Percentiles rank a stretch among this genome's conserved stretches.
These are phyloP conservation scores for Dolichotis patagonum DNA, from an alignment of 2,113 vertebrate genomes.

Conservation along the genomic window DNA sequence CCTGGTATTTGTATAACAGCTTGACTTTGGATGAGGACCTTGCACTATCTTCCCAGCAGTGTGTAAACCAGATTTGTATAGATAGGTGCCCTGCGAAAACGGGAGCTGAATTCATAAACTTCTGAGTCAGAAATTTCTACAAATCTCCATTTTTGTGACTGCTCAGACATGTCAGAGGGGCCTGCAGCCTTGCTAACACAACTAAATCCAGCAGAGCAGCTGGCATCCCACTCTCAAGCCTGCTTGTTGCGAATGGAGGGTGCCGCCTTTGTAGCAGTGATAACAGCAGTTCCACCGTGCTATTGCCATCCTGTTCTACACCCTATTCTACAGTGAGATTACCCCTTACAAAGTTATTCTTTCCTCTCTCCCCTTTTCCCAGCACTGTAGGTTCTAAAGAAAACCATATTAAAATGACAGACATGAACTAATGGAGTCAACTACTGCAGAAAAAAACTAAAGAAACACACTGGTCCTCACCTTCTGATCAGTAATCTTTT, in stretches of 20 bases:
- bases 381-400: not conserved
- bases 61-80: not conserved
- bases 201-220: not conserved
- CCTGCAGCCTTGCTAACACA: not conserved
- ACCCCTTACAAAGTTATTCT: not conserved
- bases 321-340: too few relatives aligned
- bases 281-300: accelerated
- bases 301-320: too few relatives aligned
- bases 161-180: too few relatives aligned
- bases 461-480: not conserved
- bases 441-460: not conserved
- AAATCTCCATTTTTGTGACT: not conserved
- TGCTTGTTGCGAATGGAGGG: not conserved
- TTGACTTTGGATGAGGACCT: not conserved
- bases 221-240: too few relatives aligned
- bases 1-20: too few relatives aligned
- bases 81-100: not conserved
- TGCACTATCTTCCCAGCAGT: not conserved
- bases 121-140: not conserved
- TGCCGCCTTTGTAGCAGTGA: accelerated
- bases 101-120: not conserved
- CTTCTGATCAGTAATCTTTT: not conserved
- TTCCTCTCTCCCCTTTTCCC: not conserved
- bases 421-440: not conserved
- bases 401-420: not conserved